These are phyloP conservation scores for Parapristionchus giblindavisi DNA, from an alignment of 2,888 invertebrate species.

Conservation along the genomic window DNA sequence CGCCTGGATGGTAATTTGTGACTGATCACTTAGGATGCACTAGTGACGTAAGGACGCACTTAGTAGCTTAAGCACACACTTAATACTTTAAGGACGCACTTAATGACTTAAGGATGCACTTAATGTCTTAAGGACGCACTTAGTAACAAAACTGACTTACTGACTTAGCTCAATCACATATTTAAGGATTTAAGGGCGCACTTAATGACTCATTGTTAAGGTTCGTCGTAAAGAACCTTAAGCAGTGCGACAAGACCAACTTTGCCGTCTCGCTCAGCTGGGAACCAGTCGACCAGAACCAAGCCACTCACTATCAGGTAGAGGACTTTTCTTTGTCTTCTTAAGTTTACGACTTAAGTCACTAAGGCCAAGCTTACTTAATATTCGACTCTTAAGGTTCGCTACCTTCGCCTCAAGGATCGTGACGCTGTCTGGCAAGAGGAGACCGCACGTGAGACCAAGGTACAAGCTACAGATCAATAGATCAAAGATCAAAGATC, in stretches of 20 bases:
- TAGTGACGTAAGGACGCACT: too few relatives aligned
- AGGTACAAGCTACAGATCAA: conserved; percentile 45
- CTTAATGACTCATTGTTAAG: neutral
- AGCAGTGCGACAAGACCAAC: conserved; percentile 68
- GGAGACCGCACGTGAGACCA: conserved; percentile 54
- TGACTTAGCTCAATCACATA: too few relatives aligned
- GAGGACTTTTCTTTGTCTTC: neutral
- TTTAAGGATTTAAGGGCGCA: too few relatives aligned
- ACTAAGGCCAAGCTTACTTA: too few relatives aligned
- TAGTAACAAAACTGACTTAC: too few relatives aligned
- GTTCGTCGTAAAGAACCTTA: conserved; percentile 67
- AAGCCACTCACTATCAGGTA: conserved; percentile 67
- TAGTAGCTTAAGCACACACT: too few relatives aligned
- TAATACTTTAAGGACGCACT: too few relatives aligned
- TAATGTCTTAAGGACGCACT: too few relatives aligned
- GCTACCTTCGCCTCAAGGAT: conserved; percentile 63
- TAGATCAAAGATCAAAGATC: neutral
- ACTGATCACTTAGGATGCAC: too few relatives aligned
- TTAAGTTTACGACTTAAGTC: neutral
- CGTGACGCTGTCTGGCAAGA: conserved; percentile 63
- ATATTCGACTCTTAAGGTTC: conserved; percentile 47
- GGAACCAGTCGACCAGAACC: conserved; percentile 65
- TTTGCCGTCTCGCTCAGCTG: conserved; percentile 68
- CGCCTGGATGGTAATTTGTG: conserved; percentile 63
- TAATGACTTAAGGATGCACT: too few relatives aligned